phyloP scores from a whole-genome alignment of 2,888 invertebrate species.

The Epinotia brunnichana region DNA sequence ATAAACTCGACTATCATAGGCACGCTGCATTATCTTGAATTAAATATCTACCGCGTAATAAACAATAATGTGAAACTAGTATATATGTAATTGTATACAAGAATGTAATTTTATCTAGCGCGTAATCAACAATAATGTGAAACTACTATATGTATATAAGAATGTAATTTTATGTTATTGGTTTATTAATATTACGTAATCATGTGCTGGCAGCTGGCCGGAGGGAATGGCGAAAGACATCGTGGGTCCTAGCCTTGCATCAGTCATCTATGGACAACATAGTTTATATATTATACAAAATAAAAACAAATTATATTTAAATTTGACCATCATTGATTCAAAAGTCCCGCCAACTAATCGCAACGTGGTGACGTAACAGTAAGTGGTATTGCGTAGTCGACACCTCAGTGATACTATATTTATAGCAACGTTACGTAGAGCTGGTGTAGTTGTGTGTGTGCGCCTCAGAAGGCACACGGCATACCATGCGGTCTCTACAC shows the following conservation, averaged over 20 bases:
- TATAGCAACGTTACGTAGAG: slow-evolving; percentile 49
- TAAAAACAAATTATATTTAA: slow-evolving; percentile 1
- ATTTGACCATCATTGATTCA: slow-evolving; percentile 6
- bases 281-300: slow-evolving; percentile 51
- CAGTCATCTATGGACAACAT: slow-evolving; percentile 74
- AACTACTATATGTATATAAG: slow-evolving; percentile 30
- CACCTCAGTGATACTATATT: slow-evolving; percentile 22
- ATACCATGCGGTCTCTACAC: slow-evolving; percentile 69
- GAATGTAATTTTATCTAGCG: slow-evolving; percentile 1
- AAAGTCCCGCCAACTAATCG: slow-evolving; percentile 25
- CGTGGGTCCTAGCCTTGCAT: slow-evolving; percentile 65
- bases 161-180: slow-evolving; percentile 34
- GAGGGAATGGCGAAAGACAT: slow-evolving; percentile 65
- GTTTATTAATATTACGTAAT: slow-evolving; percentile 64
- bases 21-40: not conserved
- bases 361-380: slow-evolving; percentile 22
- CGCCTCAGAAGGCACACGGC: slow-evolving; percentile 60
- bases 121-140: slow-evolving; percentile 11
- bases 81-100: not conserved
- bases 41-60: slow-evolving; percentile 4
- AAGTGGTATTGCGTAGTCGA: slow-evolving; percentile 30
- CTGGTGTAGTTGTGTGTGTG: slow-evolving; percentile 54
- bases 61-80: slow-evolving; percentile 23
- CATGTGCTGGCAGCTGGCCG: slow-evolving; percentile 63
- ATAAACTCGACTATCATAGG: not conserved